Evolutionary conservation across 2,113 vertebrate genomes (phyloP), one percentile per base, ranked within the genome.

Genomic region (Zosterops pallidus): DNA sequence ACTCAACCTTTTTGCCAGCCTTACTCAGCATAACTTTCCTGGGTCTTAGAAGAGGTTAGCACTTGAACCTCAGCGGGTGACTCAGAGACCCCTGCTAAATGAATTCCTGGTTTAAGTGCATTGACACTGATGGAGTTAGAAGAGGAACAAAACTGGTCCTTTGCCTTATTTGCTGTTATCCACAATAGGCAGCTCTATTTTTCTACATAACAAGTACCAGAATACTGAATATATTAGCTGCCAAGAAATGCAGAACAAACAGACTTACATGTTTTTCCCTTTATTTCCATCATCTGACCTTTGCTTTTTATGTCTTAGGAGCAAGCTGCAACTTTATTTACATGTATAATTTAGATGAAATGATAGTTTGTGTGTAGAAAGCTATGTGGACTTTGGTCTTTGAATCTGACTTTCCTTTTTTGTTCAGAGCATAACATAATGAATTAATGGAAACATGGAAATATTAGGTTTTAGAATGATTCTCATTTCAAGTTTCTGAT

Each of bases 211-310:
- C 88, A 86, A 95, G 65, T 90, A 95, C 90, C 95, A 96, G 94
- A 96, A 92, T 95, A 76, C 69, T 76, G 85, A 90, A 82, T 19
- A 9, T 22, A 89, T 10, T 53, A 56, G 44, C 49, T 97, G 95
- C 96, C 96, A 97, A 97, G 86, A 95, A 97, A 96, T 47, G 72
- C 69, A 95, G 86, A 93, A 95, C 76, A 96, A 64, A 96, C 60
- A 96, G 92, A 90, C 74, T 94, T 96, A 79, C 86, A 86, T 84
- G 69, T 84, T 95, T 96, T 97, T 76, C 64, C 92, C 90, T 92
- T 93, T 96, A 93, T 94, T 97, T 94, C 88, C 94, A 96, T 94
- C 92, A 95, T 93, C 89, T 97, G 96, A 97, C 96, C 90, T 95
- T 95, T 95, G 79, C 56, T 93, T 96, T 97, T 96, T 84, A 94